phyloP scores from a whole-genome alignment of 2,113 vertebrate species.

The Mionectes macconnelli region DNA sequence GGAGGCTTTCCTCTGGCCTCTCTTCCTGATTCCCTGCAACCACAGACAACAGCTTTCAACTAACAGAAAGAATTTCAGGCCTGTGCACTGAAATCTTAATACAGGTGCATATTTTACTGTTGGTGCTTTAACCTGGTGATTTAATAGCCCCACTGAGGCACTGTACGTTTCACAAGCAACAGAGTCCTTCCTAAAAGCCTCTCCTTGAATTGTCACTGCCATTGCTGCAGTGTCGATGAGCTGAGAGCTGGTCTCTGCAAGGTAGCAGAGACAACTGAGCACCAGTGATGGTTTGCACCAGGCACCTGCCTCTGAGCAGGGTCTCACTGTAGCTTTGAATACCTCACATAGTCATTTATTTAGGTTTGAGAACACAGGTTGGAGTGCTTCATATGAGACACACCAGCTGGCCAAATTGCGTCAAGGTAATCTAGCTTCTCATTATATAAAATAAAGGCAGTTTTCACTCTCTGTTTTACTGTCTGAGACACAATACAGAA shows the following conservation, averaged over 20 bases:
- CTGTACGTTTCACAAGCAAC: not conserved
- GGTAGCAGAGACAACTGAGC: not conserved
- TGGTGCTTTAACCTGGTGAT: not conserved
- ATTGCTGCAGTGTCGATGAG: accelerated
- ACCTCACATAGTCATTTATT: not conserved
- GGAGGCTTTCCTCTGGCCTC: not conserved
- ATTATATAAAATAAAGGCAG: not conserved
- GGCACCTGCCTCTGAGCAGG: not conserved
- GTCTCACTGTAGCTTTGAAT: not conserved
- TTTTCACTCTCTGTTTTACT: not conserved
- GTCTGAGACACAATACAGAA: not conserved
- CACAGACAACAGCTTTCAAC: not conserved
- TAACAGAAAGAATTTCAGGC: not conserved
- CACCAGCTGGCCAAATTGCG: not conserved
- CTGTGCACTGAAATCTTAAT: not conserved
- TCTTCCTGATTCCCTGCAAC: not conserved
- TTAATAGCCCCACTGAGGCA: not conserved
- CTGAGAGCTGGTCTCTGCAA: not conserved
- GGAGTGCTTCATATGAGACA: not conserved
- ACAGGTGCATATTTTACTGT: accelerated
- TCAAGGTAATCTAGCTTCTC: not conserved
- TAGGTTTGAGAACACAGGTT: not conserved
- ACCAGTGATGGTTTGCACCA: not conserved
- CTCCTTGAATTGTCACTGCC: not conserved
- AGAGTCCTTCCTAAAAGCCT: not conserved